Base-by-base conservation (phyloP, 2,797 vertebrate species). In the Vespertilio murinus region DNA sequence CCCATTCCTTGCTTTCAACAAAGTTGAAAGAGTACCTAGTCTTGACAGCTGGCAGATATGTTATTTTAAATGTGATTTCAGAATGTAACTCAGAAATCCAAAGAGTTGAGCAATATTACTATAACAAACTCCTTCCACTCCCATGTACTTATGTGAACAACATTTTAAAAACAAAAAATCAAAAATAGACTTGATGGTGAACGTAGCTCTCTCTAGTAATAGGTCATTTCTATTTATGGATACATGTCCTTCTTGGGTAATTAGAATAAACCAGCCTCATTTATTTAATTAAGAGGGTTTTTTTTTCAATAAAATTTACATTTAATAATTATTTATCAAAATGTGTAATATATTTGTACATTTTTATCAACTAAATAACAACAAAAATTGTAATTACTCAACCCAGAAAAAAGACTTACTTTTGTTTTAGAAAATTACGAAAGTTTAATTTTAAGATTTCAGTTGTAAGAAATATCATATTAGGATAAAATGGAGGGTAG, bases 51-150 rank as follows among this genome's bases (percentile, higher is more conserved):
- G 12, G 52, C 35, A 54, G 35, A 30, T 40, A 38, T 67, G 61
- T 42, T 42, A 61, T 56, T 33, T 33, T 14, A 3, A 80, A 94
- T 88, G 35, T 90, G 82, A 73, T 77, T 94, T 94, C 77, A n/a
- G 35, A 91, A 30, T 77, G 42, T 77, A 85, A 77, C 42, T 74
- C 78, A 91, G 59, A 67, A 54, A 38, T 69, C 69, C 13, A 5
- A 80, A 61, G 65, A 67, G 30, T 42, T 80, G 25, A 47, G 49
- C 65, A 56, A 59, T 13, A 2, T 73, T 5, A 16, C 78, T 88
- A 25, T 49, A 78, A 54, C 54, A 78, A 61, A 90, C 67, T 56
- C n/a, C 30, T 83, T 90, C 33, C 16, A 38, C 22, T 69, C 38
- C 59, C 42, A 16, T n/a, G 5, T 23, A 33, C 18, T 80, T 33